phyloP scores from a whole-genome alignment of 2,888 invertebrate species.

The Protonemura montana region DNA sequence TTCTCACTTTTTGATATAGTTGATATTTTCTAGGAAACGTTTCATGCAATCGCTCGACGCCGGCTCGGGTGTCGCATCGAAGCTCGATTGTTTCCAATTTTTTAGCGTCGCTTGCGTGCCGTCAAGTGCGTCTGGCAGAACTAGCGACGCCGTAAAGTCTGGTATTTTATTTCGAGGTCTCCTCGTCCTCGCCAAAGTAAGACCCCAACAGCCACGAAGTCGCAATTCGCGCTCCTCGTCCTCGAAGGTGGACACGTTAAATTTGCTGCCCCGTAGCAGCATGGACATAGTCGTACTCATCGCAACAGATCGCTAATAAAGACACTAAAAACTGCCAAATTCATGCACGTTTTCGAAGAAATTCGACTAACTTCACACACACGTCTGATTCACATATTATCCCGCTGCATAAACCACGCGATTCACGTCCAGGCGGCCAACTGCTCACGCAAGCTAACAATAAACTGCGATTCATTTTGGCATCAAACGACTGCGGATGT shows the following conservation, averaged over 20 bases:
- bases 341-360: not conserved
- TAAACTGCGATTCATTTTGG: not conserved
- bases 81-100: slow-evolving; percentile 22
- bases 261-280: slow-evolving; percentile 21
- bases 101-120: slow-evolving; percentile 26
- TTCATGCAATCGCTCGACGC: not conserved
- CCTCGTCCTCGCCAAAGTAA: not conserved
- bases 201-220: slow-evolving; percentile 28
- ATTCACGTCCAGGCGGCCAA: not conserved
- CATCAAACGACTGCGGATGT: not conserved
- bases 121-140: slow-evolving; percentile 19
- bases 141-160: not conserved
- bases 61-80: not conserved
- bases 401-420: not conserved
- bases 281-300: not conserved
- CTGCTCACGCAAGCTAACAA: not conserved
- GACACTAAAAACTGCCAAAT: not conserved
- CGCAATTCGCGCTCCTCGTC: not conserved
- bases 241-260: not conserved
- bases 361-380: not conserved
- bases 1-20: slow-evolving; percentile 27
- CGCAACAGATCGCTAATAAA: not conserved
- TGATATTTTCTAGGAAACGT: not conserved
- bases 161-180: slow-evolving; percentile 8
- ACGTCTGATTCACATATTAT: not conserved